A percentile compares a stretch with the other conserved stretches of the same genome.
Evolutionary conservation across 2,797 vertebrate species (phyloP).

Genomic region (Iguana delicatissima): DNA sequence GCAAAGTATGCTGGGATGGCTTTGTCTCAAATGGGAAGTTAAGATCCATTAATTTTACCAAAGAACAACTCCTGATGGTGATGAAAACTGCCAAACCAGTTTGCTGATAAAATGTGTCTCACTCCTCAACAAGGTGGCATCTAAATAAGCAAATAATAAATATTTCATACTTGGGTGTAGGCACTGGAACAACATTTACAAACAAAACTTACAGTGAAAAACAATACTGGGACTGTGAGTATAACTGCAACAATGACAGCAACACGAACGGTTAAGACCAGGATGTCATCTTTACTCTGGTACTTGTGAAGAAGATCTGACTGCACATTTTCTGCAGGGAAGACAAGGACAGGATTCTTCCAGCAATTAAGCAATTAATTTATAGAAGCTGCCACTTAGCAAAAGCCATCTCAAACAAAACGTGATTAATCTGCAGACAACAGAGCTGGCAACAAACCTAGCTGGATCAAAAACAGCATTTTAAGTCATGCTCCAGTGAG

Average conservation of each 20-base stretch:
- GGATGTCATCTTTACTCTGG: conserved; percentile 75
- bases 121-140: background rate
- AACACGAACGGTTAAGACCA: conserved; percentile 81
- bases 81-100: background rate
- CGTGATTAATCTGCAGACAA: conserved; percentile 65
- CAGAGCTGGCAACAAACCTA: conserved; percentile 55
- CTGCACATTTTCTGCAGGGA: conserved; percentile 76
- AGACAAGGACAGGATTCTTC: conserved; percentile 47
- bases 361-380: conserved; percentile 41
- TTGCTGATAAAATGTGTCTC: no score
- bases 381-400: conserved; percentile 61
- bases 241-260: conserved; percentile 83
- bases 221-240: conserved; percentile 83
- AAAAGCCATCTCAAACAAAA: conserved; percentile 68
- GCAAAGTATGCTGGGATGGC: background rate
- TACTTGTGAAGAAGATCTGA: conserved; percentile 84
- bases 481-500: conserved; percentile 62
- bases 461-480: conserved; percentile 55
- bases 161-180: background rate
- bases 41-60: background rate
- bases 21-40: background rate
- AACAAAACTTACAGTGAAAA: conserved; percentile 82
- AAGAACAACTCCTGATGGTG: background rate
- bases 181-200: background rate
- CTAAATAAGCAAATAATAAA: background rate